A percentile compares a stretch with the other conserved stretches of the same genome.
Conservation (phyloP, 1,140 invertebrate species). For the Pectinophora gossypiella region DNA sequence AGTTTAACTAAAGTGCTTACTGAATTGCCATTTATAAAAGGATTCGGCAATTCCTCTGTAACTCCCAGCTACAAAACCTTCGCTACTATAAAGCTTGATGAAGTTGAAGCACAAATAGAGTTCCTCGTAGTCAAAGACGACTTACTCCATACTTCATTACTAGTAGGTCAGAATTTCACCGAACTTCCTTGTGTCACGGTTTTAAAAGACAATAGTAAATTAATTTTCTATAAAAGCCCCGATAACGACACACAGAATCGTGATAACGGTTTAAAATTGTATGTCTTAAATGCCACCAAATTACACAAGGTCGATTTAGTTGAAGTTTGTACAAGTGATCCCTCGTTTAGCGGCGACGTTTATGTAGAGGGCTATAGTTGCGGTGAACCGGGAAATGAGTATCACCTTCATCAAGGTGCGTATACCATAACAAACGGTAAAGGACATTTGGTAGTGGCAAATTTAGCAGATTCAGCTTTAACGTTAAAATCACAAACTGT, state of each 20-base stretch:
- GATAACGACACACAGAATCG: not conserved
- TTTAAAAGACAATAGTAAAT: conserved; percentile 1
- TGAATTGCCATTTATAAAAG: not conserved
- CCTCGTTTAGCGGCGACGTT: no score
- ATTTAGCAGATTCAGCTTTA: no score
- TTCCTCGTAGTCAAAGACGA: conserved; percentile 5
- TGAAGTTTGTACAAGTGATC: no score
- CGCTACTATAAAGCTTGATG: conserved; percentile 3
- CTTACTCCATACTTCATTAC: not conserved
- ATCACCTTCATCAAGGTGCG: no score
- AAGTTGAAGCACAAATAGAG: conserved; percentile 8
- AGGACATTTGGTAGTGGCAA: no score
- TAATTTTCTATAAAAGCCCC: conserved; percentile 7
- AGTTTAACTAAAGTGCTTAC: not conserved
- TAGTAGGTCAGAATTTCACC: conserved; percentile 11
- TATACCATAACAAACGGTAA: no score
- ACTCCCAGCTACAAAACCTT: conserved; percentile 3
- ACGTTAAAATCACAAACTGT: no score
- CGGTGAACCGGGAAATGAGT: no score
- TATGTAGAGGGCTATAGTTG: no score
- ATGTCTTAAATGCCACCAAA: not conserved
- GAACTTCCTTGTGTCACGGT: conserved; percentile 8
- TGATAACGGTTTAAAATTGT: not conserved
- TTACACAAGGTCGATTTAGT: no score
- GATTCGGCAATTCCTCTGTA: conserved; percentile 3